Evolutionary conservation across 2,888 invertebrate genomes (phyloP), one percentile per base, ranked within the genome.

Genomic region (Drosophila sordidula): DNA sequence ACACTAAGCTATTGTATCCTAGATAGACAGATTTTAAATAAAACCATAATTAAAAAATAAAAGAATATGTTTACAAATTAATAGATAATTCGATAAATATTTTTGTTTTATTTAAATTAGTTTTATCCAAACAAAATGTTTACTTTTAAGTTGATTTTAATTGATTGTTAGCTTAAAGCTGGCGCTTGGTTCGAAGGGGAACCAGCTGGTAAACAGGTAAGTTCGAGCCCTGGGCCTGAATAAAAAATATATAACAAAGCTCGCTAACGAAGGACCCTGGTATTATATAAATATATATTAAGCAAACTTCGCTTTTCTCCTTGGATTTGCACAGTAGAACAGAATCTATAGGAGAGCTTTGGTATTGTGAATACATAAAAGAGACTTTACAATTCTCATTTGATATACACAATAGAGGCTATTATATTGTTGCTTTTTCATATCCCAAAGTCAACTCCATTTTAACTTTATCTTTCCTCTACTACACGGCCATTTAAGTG

Each of bases 61-160:
- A 18, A n/a, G n/a, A n/a, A n/a, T n/a, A n/a, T n/a, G n/a, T n/a
- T n/a, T n/a, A n/a, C n/a, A n/a, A 18, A 18, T 18, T n/a, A 22
- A 22, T 22, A 22, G 22, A 22, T 0, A 22, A 22, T 22, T 3
- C 22, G 3, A 29, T 41, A 26, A n/a, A 51, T 41, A 16, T 38
- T 51, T 44, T 26, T 41, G 14, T 39, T 22, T 39, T 34, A 46
- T 44, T 42, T 45, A 14, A 25, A 16, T 46, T 6, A 22, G 36
- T 55, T 14, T n/a, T 18, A 22, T 29, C 9, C 32, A 1, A 4
- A 12, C 32, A 32, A 32, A 32, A 4, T 32, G 11, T 3, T 32
- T 32, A 4, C 11, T 32, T 11, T 32, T n/a, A n/a, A 29, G 11
- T 11, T 11, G 32, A 11, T 11, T 32, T 32, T 2, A 32, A 11